phyloP scores from a whole-genome alignment of 1,140 invertebrate species.

The Macrocentrus cingulum region DNA sequence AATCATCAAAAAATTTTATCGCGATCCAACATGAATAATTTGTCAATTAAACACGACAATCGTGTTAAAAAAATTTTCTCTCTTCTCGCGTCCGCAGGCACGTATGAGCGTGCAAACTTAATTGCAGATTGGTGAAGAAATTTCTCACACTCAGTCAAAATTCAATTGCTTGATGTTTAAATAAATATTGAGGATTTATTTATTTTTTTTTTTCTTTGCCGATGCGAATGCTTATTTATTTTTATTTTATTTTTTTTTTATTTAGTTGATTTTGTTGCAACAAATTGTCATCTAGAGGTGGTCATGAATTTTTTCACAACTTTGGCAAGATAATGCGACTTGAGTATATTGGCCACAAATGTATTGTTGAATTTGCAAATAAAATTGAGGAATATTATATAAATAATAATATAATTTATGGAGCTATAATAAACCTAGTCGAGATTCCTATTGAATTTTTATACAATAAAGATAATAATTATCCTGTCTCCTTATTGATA shows the following conservation, averaged over 20 bases:
- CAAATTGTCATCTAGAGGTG: conserved; percentile 1
- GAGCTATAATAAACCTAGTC: conserved; percentile 41
- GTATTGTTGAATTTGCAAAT: conserved; percentile 42
- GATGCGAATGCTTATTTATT: neutral
- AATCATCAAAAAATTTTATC: conserved; percentile 10
- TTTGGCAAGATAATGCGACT: conserved; percentile 7
- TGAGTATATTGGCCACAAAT: conserved; percentile 37
- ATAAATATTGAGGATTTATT: too few relatives aligned
- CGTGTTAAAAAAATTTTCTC: neutral
- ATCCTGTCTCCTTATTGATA: conserved; percentile 49
- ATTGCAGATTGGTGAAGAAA: neutral
- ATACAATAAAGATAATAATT: conserved; percentile 46
- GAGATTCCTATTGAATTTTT: conserved; percentile 47
- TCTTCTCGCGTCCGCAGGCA: conserved; percentile 4
- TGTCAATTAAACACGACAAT: neutral
- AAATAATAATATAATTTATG: conserved; percentile 34
- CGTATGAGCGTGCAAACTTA: conserved; percentile 6
- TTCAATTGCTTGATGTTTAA: too few relatives aligned
- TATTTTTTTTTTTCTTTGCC: neutral
- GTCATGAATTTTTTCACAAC: neutral
- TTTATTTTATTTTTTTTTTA: neutral
- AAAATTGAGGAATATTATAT: conserved; percentile 32
- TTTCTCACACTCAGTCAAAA: too few relatives aligned
- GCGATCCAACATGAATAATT: conserved; percentile 12
- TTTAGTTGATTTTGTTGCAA: neutral